Base-by-base conservation (phyloP, 1,140 invertebrate species). In the Spodoptera litura region DNA sequence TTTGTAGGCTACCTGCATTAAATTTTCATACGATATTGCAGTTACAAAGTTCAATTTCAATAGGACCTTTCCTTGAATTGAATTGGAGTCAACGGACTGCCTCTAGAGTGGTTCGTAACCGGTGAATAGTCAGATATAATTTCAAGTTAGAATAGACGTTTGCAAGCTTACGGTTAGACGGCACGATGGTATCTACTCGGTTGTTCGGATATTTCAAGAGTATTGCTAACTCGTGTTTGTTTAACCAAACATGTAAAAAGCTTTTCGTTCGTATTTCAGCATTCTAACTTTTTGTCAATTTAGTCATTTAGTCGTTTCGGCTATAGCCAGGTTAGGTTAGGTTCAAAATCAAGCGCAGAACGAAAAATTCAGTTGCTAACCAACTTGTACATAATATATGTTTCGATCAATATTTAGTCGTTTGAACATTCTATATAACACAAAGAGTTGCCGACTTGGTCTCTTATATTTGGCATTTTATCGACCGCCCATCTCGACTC, bases 31-130 rank as follows among this genome's bases (percentile, higher is more conserved):
- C 44, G 64, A 51, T 68, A 68, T 68, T 68, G 49, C 64, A 51
- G n/a, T 66, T 66, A 64, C 61, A 44, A 68, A 68, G 64, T 52
- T 68, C 64, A 66, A 51, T 66, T 66, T 66, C 62, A 68, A 68
- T 68, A 27, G 64, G 25, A 64, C 35, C 20, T 68, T 38, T 68
- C 64, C 20, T 25, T 27, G 64, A 51, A 68, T 25, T 20, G 64
- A 51, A 25, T 68, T 51, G 44, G 20, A 68, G 49, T 68, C 59
- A 62, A 62, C 35, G 58, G 10, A 25, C 62, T 2, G 12, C 13
- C 61, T 20, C 1, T 20, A 20, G 20, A 35, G 13, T 15, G 35
- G 35, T 44, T 44, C 11, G 20, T 51, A 49, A 66, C 62, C 38
- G 62, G 38, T 66, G 20, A 53, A 25, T 59, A n/a, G 59, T 8